phyloP scores from a whole-genome alignment of 2,888 invertebrate species.

The Eucriotettix oculatus region DNA sequence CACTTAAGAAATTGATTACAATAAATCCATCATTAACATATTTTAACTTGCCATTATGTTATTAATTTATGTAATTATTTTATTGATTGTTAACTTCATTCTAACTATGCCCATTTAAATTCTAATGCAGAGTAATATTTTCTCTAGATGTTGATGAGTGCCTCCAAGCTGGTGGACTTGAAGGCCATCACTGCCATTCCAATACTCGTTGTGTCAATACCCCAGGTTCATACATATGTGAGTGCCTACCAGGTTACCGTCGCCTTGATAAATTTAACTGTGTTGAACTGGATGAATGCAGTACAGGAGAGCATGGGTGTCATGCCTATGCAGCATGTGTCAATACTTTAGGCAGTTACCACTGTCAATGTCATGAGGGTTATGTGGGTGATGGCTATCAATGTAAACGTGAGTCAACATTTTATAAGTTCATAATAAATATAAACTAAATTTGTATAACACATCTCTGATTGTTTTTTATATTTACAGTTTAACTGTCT shows the following conservation, averaged over 20 bases:
- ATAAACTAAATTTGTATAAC: no score
- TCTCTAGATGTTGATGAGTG: conserved; percentile 73
- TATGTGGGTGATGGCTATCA: conserved; percentile 62
- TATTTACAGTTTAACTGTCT: no score
- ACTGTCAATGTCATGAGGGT: conserved; percentile 53
- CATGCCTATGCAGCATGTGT: conserved; percentile 59
- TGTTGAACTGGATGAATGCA: conserved; percentile 66
- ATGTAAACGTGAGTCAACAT: conserved; percentile 53
- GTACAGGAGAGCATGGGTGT: conserved; percentile 52
- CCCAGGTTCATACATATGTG: conserved; percentile 65
- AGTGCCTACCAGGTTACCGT: conserved; percentile 64
- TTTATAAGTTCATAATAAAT: not conserved
- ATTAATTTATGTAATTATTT: not conserved
- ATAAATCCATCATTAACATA: no score
- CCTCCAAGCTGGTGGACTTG: conserved; percentile 52
- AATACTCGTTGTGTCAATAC: conserved; percentile 74
- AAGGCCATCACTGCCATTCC: conserved; percentile 71
- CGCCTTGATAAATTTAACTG: conserved; percentile 64
- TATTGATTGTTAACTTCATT: not conserved
- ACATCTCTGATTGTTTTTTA: no score
- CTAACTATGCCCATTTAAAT: not conserved
- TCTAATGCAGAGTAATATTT: not conserved
- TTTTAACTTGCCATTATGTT: no score
- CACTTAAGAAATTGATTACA: no score
- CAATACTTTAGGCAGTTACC: conserved; percentile 68